Conservation (phyloP, 2,797 vertebrate species). For the Malacoctenus gilli region DNA sequence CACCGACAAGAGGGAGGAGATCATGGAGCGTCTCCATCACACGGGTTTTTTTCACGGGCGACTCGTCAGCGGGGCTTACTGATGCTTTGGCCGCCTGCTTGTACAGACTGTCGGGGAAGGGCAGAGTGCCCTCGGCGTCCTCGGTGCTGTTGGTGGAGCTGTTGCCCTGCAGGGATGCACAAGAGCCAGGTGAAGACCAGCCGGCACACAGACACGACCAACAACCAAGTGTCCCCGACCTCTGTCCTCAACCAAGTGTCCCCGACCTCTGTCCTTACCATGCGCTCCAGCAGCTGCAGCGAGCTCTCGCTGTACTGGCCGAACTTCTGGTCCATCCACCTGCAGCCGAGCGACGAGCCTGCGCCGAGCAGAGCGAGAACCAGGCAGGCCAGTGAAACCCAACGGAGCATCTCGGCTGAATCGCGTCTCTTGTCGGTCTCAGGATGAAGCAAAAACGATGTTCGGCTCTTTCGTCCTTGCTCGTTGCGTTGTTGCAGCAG, state of each 20-base stretch:
- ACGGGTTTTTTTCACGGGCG: not conserved
- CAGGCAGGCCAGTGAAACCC: not conserved
- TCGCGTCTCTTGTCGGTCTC: not conserved
- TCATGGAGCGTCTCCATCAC: not conserved
- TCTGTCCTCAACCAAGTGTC: too few relatives aligned
- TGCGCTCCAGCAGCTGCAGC: not conserved
- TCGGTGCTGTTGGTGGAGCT: slow-evolving; percentile 42
- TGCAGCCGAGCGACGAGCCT: not conserved
- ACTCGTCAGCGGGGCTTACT: slow-evolving; percentile 43
- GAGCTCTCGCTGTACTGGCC: not conserved
- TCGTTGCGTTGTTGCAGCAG: too few relatives aligned
- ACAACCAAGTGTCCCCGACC: too few relatives aligned
- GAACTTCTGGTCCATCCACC: not conserved
- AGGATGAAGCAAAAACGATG: too few relatives aligned
- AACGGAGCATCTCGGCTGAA: not conserved
- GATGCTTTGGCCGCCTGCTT: slow-evolving; percentile 41
- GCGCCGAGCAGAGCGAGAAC: not conserved
- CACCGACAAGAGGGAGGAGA: not conserved
- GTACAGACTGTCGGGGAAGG: slow-evolving; percentile 64
- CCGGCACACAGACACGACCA: too few relatives aligned
- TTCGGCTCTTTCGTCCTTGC: too few relatives aligned
- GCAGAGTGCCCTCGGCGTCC: slow-evolving; percentile 8
- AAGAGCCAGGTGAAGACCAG: too few relatives aligned
- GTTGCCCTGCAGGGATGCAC: slow-evolving; percentile 37
- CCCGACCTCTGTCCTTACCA: too few relatives aligned